Evolutionary conservation across 92 coral and sea anemone genomes (phyloP).

Genomic region (Nematostella vectensis): DNA sequence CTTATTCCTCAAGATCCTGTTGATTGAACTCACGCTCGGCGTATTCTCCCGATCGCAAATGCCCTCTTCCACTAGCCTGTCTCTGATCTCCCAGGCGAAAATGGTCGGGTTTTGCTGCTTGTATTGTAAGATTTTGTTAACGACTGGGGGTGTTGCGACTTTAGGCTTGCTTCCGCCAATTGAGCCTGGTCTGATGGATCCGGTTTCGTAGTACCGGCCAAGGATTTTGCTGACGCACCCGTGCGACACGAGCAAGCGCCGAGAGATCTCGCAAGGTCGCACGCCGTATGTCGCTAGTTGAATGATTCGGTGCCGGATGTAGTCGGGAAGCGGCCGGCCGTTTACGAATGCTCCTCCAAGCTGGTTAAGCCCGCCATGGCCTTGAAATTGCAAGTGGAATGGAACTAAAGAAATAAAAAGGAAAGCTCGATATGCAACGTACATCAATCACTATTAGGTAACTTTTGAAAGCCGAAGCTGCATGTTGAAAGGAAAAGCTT

Average conservation of each 20-base stretch:
- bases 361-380: conserved; percentile 85
- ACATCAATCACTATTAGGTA: no score
- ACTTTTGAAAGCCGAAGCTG: no score
- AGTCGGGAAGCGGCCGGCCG: conserved; percentile 95
- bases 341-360: conserved; percentile 90
- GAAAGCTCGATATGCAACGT: background rate
- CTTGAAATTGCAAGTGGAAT: conserved; percentile 69
- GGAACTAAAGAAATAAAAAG: conserved; percentile 34
- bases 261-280: conserved; percentile 92
- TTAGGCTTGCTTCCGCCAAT: conserved; percentile 99
- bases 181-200: conserved; percentile 95
- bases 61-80: conserved; percentile 94
- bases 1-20: conserved; percentile 93
- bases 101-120: conserved; percentile 99
- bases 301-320: conserved; percentile 93
- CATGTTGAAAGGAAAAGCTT: no score
- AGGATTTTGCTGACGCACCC: conserved; percentile 95
- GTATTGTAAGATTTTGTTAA: conserved; percentile 87
- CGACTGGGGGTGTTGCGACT: conserved; percentile 98
- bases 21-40: conserved; percentile 97
- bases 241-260: conserved; percentile 82
- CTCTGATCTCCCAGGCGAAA: conserved; percentile 99
- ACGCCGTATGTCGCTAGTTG: conserved; percentile 96
- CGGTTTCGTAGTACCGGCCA: conserved; percentile 89
- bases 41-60: conserved; percentile 96